Evolutionary conservation across 2,113 vertebrate genomes (phyloP), one percentile per base, ranked within the genome.

Genomic region (Aviceda subcristata): DNA sequence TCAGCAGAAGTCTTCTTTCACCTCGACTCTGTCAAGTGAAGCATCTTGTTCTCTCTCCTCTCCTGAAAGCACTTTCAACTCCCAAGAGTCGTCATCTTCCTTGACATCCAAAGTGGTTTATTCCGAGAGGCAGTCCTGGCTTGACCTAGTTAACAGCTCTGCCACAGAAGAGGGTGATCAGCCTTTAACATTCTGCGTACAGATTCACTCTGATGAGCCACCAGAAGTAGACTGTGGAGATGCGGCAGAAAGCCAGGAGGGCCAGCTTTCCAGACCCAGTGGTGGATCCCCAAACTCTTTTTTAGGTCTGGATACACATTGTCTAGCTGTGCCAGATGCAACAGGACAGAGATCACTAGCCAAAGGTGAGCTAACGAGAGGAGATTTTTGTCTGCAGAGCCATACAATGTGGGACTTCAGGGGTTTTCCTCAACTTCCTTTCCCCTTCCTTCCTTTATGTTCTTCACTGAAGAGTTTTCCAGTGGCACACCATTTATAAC

Each of bases 21-120:
- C 98, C 36, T 98, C 98, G 2, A 87, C 98, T 13, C 94, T 95
- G n/a, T 96, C 98, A 83, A 98, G 98, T 50, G 98, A 99, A 95
- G 97, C 98, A 50, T 98, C 98, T 3, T 97, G 97, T 69, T 99
- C 98, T 29, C 93, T 95, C 57, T 98, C 98, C 22, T 99, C 99
- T 27, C 98, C 98, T 53, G 98, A 99, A 96, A 99, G 98, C 45
- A 98, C 98, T 13, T 97, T 98, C 79, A 99, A 98, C 13, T 98
- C 98, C 7, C 96, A 98, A 79, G 98, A 98, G 38, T 92, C 88
- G 6, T 98, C 98, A 0, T 97, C 98, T 92, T 98, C 99, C 72
- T 98, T 98, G 10, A 50, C 96, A 2, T 97, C 98, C 84, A 99
- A 99, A 95, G 97, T 71, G 68, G 57, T 80, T 88, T 90, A 51